Evolutionary conservation across 2,797 vertebrate species (phyloP).

Genomic region (Rhyacichthys aspro): DNA sequence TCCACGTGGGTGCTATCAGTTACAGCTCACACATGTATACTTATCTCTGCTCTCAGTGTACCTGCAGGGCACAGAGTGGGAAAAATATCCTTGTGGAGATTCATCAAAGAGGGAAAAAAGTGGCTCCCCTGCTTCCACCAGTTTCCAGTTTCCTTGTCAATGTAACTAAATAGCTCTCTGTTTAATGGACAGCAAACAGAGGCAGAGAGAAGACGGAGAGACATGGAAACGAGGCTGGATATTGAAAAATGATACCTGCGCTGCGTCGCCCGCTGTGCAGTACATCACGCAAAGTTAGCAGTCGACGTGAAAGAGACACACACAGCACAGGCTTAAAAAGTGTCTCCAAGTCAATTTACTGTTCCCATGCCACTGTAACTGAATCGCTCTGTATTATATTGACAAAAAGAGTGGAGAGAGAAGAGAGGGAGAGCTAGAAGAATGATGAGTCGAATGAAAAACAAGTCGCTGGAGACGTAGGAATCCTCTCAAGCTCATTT

Average conservation of each 20-base stretch:
- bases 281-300: conserved; percentile 34
- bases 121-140: conserved; percentile 13
- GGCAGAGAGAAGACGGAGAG: conserved; percentile 35
- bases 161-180: conserved; percentile 65
- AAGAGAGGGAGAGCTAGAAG: conserved; percentile 23
- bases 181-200: conserved; percentile 70
- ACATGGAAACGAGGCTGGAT: conserved; percentile 40
- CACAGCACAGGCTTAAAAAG: conserved; percentile 50
- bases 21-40: conserved; percentile 20
- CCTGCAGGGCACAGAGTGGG: conserved; percentile 14
- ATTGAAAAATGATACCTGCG: conserved; percentile 59
- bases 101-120: conserved; percentile 31
- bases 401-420: conserved; percentile 48
- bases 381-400: conserved; percentile 61
- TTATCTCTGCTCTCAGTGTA: conserved; percentile 10
- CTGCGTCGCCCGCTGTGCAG: conserved; percentile 17
- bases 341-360: conserved; percentile 64
- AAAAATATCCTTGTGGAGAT: conserved; percentile 25
- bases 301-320: conserved; percentile 29
- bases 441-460: conserved; percentile 60
- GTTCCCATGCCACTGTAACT: conserved; percentile 62
- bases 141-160: conserved; percentile 65
- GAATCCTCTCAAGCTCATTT: conserved; percentile 59
- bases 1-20: conserved; percentile 8
- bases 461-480: conserved; percentile 48